Evolutionary conservation across 2,797 vertebrate genomes (phyloP).

Genomic region (Sebastes oblongus): DNA sequence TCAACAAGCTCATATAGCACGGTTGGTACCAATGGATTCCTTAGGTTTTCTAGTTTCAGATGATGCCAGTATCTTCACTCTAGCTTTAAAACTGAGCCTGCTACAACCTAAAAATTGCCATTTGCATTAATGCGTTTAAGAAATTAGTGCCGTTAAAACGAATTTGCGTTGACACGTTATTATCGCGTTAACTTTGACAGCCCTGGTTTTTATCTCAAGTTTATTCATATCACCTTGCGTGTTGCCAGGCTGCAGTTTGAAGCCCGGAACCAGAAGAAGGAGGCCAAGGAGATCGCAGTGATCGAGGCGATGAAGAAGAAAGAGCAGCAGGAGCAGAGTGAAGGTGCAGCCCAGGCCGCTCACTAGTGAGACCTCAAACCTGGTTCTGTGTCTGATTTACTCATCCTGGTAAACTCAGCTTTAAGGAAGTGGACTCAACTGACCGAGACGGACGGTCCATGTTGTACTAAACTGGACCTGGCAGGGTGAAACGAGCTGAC

Average conservation of each 20-base stretch:
- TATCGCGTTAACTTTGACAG: too few species aligned
- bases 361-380: constrained; percentile 25
- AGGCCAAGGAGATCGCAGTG: constrained; percentile 94
- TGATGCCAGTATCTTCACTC: too few species aligned
- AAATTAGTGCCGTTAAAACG: too few species aligned
- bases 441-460: not conserved
- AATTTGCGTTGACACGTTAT: too few species aligned
- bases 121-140: too few species aligned
- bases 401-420: constrained; percentile 28
- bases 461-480: constrained; percentile 1
- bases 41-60: too few species aligned
- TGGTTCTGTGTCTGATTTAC: constrained; percentile 4
- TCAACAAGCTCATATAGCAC: too few species aligned
- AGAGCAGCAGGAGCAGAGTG: constrained; percentile 67
- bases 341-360: constrained; percentile 28
- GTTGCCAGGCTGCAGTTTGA: constrained; percentile 91
- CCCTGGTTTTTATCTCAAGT: not conserved
- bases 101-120: too few species aligned
- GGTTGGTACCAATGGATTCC: too few species aligned
- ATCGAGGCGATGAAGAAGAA: constrained; percentile 86
- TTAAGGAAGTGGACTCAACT: constrained; percentile 18
- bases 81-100: too few species aligned
- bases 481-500: not conserved
- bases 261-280: constrained; percentile 97
- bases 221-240: not conserved